Base-by-base conservation (phyloP, 2,113 vertebrate species). In the Rhea americana region DNA sequence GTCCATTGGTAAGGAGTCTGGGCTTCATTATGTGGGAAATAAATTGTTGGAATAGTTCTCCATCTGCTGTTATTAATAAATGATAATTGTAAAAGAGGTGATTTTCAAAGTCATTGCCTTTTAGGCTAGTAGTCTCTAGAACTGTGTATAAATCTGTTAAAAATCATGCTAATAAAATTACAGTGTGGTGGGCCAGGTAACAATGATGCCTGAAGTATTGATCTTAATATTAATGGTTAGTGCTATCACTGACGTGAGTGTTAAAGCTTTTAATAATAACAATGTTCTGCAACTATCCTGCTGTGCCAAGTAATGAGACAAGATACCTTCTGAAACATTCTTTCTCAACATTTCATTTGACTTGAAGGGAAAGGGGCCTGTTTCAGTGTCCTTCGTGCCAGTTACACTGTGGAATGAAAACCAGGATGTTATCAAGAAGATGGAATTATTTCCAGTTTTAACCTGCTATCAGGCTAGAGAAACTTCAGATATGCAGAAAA, bases 161-260 rank as follows among this genome's bases (percentile, higher is more conserved):
- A 91, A 84, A 19, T 62, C 22, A 14, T 15, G 4, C 35, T 82
- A 13, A 28, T 62, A 61, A 51, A 77, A 73, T 14, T 14, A 5
- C 26, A 18, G 8, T 30, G 4, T 28, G 5, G 8, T 48, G 26
- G 24, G 10, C 12, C 3, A 9, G 14, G 7, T 55, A 66, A 76
- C 18, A 78, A 62, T 2, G 0, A 70, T 92, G 13, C 11, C 19
- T 48, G 45, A 73, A 26, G 30, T 43, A 19, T 55, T 37, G 15
- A 41, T 43, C 30, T 75, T 65, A 50, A 43, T 4, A 8, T 48
- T 41, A 53, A 32, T 19, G 12, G 15, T 48, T 68, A 61, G 75
- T 70, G 18, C 5, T 72, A 0, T 58, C 16, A 6, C 10, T 72
- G 39, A 19, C 1, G 5, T 43, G 24, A 28, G 9, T 8, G 3